phyloP scores from a whole-genome alignment of 92 coral and sea anemone genomes.

The Meandrina meandrites region DNA sequence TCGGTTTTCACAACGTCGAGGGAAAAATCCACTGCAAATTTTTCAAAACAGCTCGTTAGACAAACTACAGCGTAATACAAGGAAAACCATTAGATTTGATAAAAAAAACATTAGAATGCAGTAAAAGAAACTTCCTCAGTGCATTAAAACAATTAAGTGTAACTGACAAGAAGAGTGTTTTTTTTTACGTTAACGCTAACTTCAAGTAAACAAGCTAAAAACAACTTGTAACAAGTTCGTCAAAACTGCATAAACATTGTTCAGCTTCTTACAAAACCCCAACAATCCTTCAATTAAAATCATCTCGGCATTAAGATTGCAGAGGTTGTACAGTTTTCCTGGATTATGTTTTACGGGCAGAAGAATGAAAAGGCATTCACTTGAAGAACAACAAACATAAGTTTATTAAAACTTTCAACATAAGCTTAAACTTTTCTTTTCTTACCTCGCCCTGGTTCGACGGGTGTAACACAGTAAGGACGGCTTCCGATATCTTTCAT shows the following conservation, averaged over 20 bases:
- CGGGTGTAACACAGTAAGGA: not conserved
- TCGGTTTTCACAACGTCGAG: conserved; percentile 14
- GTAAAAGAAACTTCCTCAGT: not conserved
- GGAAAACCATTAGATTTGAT: not conserved
- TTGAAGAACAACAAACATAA: not conserved
- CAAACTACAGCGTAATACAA: not conserved
- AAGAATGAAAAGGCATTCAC: not conserved
- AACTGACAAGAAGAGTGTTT: not conserved
- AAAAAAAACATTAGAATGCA: not conserved
- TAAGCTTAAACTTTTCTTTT: not conserved
- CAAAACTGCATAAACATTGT: conserved; percentile 7
- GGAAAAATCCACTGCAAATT: conserved; percentile 27
- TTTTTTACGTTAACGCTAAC: not conserved
- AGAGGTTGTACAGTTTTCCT: not conserved
- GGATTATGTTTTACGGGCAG: not conserved
- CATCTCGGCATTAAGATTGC: not conserved
- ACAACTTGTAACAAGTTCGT: not conserved
- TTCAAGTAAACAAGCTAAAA: conserved; percentile 6
- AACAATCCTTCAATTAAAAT: not conserved
- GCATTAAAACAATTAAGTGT: not conserved
- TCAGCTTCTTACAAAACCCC: not conserved
- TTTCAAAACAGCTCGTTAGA: not conserved
- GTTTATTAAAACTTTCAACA: no score
- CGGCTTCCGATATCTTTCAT: conserved; percentile 64
- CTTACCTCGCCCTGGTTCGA: conserved; percentile 26